These are phyloP conservation scores for Mesoligia furuncula DNA, from an alignment of 2,888 invertebrate species.

Conservation along the genomic window DNA sequence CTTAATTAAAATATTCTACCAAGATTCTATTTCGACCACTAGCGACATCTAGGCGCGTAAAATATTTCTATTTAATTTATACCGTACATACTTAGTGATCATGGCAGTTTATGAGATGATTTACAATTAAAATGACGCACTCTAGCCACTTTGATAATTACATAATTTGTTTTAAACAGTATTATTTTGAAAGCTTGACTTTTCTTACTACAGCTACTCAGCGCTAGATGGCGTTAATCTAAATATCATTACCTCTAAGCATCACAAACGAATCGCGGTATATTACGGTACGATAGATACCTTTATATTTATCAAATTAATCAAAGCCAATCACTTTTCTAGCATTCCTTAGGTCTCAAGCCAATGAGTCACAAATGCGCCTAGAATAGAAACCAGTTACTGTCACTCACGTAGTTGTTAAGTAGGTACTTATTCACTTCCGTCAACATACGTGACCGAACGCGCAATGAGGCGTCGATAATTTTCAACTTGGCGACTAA, in stretches of 20 bases:
- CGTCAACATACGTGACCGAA: conserved; percentile 68
- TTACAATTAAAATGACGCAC: neutral
- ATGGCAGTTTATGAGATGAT: neutral
- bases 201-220: conserved; percentile 11
- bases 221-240: conserved; percentile 49
- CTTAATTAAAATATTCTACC: neutral
- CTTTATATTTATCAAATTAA: conserved; percentile 2
- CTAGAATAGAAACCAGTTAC: conserved; percentile 56
- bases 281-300: too few species aligned
- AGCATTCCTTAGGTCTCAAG: conserved; percentile 31
- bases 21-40: neutral
- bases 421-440: conserved; percentile 49
- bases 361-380: conserved; percentile 50
- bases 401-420: conserved; percentile 66
- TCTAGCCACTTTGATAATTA: neutral
- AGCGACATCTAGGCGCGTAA: conserved; percentile 50
- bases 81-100: neutral
- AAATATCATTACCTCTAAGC: neutral
- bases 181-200: neutral
- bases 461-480: conserved; percentile 43
- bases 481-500: conserved; percentile 41
- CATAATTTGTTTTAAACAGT: neutral
- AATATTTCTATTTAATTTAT: neutral
- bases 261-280: neutral
- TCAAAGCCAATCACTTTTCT: conserved; percentile 17